These are phyloP conservation scores for Camponotus pennsylvanicus DNA, from an alignment of 1,140 invertebrate genomes.

Conservation along the genomic window DNA sequence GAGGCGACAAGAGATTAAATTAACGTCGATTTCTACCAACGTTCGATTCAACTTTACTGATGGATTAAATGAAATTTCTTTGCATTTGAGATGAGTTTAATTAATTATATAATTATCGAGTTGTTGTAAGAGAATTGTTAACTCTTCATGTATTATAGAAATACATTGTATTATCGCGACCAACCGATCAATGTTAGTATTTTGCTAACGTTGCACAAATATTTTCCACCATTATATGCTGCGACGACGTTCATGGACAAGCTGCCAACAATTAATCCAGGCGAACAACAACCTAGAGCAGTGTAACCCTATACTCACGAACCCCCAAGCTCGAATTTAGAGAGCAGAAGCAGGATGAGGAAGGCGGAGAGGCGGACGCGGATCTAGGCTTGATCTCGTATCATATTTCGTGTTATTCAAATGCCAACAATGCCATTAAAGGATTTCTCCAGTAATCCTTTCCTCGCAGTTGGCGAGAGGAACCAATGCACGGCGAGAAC, in stretches of 20 bases:
- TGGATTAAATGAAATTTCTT: neutral
- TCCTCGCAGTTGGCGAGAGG: slow-evolving; percentile 70
- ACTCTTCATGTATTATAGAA: neutral
- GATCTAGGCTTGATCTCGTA: slow-evolving; percentile 80
- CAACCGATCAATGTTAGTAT: neutral
- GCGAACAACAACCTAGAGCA: slow-evolving; percentile 66
- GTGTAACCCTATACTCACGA: slow-evolving; percentile 65
- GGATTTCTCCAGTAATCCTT: slow-evolving; percentile 84
- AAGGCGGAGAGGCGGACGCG: slow-evolving; percentile 21
- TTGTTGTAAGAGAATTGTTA: neutral
- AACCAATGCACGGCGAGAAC: slow-evolving; percentile 68
- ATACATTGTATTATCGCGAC: neutral
- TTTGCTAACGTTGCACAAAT: neutral
- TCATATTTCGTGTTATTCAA: slow-evolving; percentile 86
- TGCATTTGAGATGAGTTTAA: neutral
- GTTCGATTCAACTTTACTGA: neutral
- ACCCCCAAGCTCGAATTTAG: slow-evolving; percentile 66
- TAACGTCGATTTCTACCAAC: slow-evolving; percentile 16
- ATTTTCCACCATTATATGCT: slow-evolving; percentile 40
- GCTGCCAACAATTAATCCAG: slow-evolving; percentile 80
- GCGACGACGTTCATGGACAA: slow-evolving; percentile 64
- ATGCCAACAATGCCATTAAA: slow-evolving; percentile 86
- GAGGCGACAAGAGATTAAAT: slow-evolving; percentile 39
- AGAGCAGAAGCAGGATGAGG: slow-evolving; percentile 41
- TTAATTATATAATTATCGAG: slow-evolving; percentile 15